Percentiles rank a stretch among this genome's conserved stretches.
These are phyloP conservation scores for Empidonax traillii DNA, from an alignment of 2,113 vertebrate genomes.

Conservation along the genomic window DNA sequence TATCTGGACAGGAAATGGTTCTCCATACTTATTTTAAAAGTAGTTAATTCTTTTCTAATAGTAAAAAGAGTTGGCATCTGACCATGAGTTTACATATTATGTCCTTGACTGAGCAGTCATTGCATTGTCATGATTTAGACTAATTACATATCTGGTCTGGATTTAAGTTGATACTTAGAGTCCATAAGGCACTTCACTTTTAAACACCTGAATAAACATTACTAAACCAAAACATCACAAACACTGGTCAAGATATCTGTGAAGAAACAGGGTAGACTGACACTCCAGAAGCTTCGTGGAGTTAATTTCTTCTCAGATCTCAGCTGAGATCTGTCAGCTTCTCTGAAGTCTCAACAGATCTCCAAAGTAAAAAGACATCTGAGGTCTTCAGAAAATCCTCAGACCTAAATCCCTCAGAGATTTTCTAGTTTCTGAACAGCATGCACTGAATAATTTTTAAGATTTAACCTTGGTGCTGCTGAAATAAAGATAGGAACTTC, in stretches of 20 bases:
- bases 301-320: neutral
- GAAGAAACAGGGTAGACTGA: neutral
- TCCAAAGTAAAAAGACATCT: neutral
- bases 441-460: neutral
- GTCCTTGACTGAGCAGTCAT: neutral
- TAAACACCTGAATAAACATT: neutral
- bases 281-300: neutral
- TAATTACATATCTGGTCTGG: neutral
- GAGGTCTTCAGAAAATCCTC: neutral
- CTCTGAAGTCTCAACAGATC: neutral
- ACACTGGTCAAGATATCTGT: neutral
- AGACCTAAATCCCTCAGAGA: neutral
- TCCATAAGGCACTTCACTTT: neutral
- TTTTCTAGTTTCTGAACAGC: neutral
- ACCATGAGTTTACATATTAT: neutral
- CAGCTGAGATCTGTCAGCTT: neutral
- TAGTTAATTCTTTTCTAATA: neutral
- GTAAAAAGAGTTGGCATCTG: neutral
- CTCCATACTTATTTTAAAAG: neutral
- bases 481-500: neutral
- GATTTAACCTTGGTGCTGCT: neutral
- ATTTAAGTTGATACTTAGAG: neutral
- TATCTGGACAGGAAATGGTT: neutral
- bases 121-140: neutral
- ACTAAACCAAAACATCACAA: neutral